Evolutionary conservation across 2,113 vertebrate genomes (phyloP).

Genomic region (Poecile atricapillus): DNA sequence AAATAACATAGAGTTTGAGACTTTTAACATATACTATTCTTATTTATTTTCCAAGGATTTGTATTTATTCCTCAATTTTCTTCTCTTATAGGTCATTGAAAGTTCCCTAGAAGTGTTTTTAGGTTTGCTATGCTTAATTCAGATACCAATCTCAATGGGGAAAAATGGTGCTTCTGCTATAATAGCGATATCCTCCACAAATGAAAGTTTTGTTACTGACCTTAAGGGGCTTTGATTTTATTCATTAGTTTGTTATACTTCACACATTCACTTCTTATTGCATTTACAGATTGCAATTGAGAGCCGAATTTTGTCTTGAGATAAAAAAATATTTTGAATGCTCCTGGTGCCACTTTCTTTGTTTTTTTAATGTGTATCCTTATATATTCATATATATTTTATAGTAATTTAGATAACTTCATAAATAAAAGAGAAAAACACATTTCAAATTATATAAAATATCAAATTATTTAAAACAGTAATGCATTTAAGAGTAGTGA

Average conservation of each 20-base stretch:
- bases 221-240: neutral
- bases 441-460: neutral
- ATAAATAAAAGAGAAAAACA: neutral
- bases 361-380: neutral
- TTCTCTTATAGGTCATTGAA: neutral
- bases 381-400: neutral
- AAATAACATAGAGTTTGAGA: neutral
- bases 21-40: neutral
- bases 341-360: neutral
- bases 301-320: neutral
- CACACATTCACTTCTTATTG: neutral
- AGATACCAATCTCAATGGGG: neutral
- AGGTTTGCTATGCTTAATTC: neutral
- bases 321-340: neutral
- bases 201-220: neutral
- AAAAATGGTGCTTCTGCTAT: neutral
- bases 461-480: neutral
- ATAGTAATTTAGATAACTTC: neutral
- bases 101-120: neutral
- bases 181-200: neutral
- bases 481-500: neutral
- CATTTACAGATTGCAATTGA: neutral
- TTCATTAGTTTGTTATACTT: neutral
- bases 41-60: neutral
- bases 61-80: neutral